Base-by-base conservation (phyloP, 2,888 invertebrate genomes). In the Andrena praecox region DNA sequence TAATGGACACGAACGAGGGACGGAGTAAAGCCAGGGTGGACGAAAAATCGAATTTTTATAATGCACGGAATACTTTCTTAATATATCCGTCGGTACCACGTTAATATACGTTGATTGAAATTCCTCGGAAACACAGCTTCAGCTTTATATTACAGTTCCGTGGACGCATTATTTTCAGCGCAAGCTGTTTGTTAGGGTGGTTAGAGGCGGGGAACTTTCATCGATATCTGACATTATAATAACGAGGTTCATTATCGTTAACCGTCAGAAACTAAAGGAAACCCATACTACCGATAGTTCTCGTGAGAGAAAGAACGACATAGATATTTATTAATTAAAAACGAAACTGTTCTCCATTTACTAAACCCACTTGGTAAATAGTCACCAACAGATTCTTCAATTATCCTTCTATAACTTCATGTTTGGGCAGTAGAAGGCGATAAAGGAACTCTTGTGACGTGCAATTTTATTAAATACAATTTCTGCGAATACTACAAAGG, bases 221-320 rank as follows among this genome's bases (percentile, higher is more conserved):
- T 63, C 86, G 84, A 86, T 86, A 86, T 20, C 52, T 63, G 70
- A 67, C 59, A 50, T 67, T 73, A 60, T 74, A 84, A 79, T 74
- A 84, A 79, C 50, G 29, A 27, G 74, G 35, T 35, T 50, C 66
- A 59, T 52, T 84, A 77, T 74, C 64, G 54, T 24, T 24, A 66
- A 10, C 27, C 35, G 31, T 20, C 48, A 20, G 16, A 64, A 35
- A 50, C 31, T 24, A n/a, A 64, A 20, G 50, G 59, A 16, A 7
- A 54, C 54, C 48, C 31, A 42, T 50, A 52, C 10, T 7, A 24
- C 10, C 31, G 60, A 0, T 7, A 35, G n/a, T 24, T 66, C 42
- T 20, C 20, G n/a, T 6, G 10, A 27, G 6, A n/a, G 2, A 42
- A 7, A 16, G 10, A n/a, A 12, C 50, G 50, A 10, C 27, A 50